Evolutionary conservation across 2,113 vertebrate species (phyloP), one percentile per base, ranked within the genome.

Genomic region (Hydropotes inermis): DNA sequence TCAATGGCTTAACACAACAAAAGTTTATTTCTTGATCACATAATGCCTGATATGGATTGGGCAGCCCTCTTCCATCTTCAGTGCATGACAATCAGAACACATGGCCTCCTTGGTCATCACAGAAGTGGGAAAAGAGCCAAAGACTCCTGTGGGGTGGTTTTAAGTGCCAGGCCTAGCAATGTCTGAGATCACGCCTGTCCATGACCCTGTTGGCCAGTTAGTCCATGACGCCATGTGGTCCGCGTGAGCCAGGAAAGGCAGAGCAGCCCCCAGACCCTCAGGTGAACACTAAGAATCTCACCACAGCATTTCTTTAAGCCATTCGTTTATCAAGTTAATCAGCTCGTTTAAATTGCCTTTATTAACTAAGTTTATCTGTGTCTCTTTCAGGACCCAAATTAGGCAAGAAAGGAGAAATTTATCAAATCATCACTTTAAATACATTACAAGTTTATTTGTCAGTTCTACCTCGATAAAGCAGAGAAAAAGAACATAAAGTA

Each of bases 401-500:
- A 95, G 79, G 79, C 52, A 79, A 67, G 47, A 82, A 87, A 81
- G 76, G 43, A 83, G n/a, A 97, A 89, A 93, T 64, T 70, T n/a
- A 58, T 86, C 58, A 67, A 52, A 87, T n/a, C 70, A 70, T 76
- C 82, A 52, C 33, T 78, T 64, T 79, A 60, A 88, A 60, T 33
- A 30, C 17, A 89, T 79, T 64, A 21, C 43, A 86, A 25, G 86
- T 86, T 60, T 67, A 84, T 33, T 67, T 79, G 57, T 96, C 45
- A 36, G 28, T 45, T 50, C 33, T 79, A n/a, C 23, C 23, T 28
- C 7, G 7, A 64, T 86, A 45, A 61, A 58, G 6, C 5, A 0
- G 5, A 23, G 39, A 39, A 50, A 36, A 47, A 47, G n/a, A 85
- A 54, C 39, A 64, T 6, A 85, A 61, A 28, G 39, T 2, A 58